A percentile compares a stretch with the other conserved stretches of the same genome.
Evolutionary conservation across 1,140 invertebrate species (phyloP).

Genomic region (Psilanteris sp.): DNA sequence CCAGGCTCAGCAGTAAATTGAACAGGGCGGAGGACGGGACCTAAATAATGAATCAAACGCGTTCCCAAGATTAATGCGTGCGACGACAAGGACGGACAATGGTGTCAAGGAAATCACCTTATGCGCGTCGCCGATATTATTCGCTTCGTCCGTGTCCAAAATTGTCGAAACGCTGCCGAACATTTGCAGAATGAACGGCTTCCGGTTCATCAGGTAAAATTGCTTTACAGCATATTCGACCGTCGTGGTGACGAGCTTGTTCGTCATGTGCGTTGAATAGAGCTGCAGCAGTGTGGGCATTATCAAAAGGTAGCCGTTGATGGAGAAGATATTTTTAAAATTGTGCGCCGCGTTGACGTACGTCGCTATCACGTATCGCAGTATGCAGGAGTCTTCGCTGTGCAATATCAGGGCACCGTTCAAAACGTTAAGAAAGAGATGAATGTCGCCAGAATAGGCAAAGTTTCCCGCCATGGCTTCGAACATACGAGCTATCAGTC

Average conservation of each 20-base stretch:
- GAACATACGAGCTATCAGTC: constrained; percentile 97
- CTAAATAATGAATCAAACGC: constrained; percentile 74
- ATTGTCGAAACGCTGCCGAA: constrained; percentile 98
- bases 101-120: constrained; percentile 84
- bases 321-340: constrained; percentile 99
- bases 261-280: constrained; percentile 98
- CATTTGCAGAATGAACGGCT: constrained; percentile 99
- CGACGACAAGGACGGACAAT: no score
- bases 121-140: constrained; percentile 92
- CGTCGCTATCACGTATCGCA: constrained; percentile 97
- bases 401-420: constrained; percentile 98
- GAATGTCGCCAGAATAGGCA: constrained; percentile 97
- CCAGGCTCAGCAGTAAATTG: constrained; percentile 93
- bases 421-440: constrained; percentile 97
- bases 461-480: constrained; percentile 99
- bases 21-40: constrained; percentile 95
- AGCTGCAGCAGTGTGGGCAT: constrained; percentile 98
- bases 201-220: constrained; percentile 98
- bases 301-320: constrained; percentile 97
- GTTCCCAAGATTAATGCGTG: no score
- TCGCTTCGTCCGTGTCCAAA: constrained; percentile 94
- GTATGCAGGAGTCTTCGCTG: constrained; percentile 96
- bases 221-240: constrained; percentile 99
- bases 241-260: constrained; percentile 94
- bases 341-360: constrained; percentile 98